phyloP scores from a whole-genome alignment of 2,888 invertebrate species.

The Merodon equestris region DNA sequence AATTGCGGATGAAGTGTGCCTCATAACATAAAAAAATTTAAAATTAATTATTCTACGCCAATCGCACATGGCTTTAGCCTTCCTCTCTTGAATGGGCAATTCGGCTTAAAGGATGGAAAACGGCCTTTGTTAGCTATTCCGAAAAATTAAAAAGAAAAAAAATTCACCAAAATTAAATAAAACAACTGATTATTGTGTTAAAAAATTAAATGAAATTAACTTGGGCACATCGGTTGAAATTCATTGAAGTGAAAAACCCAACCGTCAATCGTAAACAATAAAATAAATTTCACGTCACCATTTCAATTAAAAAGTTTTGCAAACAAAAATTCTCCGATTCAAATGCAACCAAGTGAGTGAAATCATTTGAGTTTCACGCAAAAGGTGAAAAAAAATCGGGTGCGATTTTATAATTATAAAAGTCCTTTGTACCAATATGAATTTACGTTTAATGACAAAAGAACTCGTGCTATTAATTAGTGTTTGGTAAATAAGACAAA shows the following conservation, averaged over 20 bases:
- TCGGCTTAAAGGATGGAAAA: no score
- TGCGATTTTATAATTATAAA: conserved; percentile 66
- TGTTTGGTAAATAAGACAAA: conserved; percentile 39
- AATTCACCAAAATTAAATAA: no score
- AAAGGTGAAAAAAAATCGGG: conserved; percentile 62
- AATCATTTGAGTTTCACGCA: conserved; percentile 62
- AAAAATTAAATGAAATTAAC: conserved; percentile 39
- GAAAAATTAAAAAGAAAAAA: no score
- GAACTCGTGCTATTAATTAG: conserved; percentile 67
- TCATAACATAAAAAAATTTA: no score
- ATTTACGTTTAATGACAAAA: conserved; percentile 41
- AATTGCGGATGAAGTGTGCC: no score
- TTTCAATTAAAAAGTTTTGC: conserved; percentile 67
- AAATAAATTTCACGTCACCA: conserved; percentile 42
- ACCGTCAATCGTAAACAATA: conserved; percentile 32
- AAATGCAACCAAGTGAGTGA: conserved; percentile 45
- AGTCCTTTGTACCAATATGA: conserved; percentile 23
- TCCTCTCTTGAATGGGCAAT: no score
- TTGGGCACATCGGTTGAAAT: conserved; percentile 56
- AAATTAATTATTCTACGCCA: no score
- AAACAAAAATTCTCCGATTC: conserved; percentile 62
- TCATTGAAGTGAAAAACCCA: conserved; percentile 47
- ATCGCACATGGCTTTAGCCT: no score
- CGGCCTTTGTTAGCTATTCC: no score
- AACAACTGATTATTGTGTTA: no score